phyloP scores from a whole-genome alignment of 2,113 vertebrate species.

The Ochotona curzoniae region DNA sequence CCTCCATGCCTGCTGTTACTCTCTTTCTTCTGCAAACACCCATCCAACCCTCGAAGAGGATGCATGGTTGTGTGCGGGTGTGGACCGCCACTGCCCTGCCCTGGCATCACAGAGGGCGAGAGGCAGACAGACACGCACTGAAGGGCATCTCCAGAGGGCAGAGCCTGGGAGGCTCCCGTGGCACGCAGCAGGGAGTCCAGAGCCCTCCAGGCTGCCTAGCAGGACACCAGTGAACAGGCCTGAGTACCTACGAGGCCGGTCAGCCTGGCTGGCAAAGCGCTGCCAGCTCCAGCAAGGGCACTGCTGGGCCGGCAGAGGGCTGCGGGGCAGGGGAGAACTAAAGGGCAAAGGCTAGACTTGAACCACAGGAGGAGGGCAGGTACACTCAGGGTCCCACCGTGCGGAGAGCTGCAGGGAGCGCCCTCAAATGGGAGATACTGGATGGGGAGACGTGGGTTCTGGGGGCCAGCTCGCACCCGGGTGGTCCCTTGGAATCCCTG shows the following conservation, averaged over 20 bases:
- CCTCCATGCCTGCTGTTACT: not conserved
- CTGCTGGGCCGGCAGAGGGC: accelerated
- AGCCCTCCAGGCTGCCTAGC: not conserved
- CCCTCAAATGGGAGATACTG: no score
- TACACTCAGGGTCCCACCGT: not conserved
- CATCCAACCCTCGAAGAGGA: not conserved
- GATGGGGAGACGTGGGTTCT: no score
- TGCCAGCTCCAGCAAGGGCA: accelerated
- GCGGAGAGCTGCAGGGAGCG: no score
- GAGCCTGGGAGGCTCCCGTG: not conserved
- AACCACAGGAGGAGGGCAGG: not conserved
- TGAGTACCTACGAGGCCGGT: not conserved
- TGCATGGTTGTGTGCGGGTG: not conserved
- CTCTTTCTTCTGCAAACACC: not conserved
- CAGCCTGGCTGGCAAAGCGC: not conserved
- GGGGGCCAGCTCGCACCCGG: no score
- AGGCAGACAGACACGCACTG: no score
- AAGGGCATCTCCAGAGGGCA: not conserved
- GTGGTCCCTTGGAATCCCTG: no score
- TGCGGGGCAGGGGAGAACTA: not conserved
- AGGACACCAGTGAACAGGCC: not conserved
- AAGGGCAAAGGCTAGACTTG: not conserved
- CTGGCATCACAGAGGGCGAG: not conserved
- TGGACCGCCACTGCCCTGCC: no score
- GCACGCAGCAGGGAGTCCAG: not conserved